These are phyloP conservation scores for Xiphophorus maculatus DNA, from an alignment of 2,113 vertebrate genomes.

Conservation along the genomic window DNA sequence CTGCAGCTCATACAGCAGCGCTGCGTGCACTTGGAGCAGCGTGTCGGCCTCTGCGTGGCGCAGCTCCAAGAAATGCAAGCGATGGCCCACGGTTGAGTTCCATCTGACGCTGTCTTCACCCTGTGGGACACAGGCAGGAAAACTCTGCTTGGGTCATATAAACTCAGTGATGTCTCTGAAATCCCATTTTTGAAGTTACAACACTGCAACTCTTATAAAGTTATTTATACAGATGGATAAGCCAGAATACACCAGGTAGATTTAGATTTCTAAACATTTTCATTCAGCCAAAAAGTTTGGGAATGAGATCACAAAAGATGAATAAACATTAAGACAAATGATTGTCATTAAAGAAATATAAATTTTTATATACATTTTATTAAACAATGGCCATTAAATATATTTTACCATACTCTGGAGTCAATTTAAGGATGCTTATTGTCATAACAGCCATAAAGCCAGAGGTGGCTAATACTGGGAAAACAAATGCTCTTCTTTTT, in stretches of 20 bases:
- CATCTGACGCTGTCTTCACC: constrained; percentile 55
- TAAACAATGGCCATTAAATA: no score
- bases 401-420: no score
- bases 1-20: constrained; percentile 81
- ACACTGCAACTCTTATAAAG: not conserved
- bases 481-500: no score
- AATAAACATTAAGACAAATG: not conserved
- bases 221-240: not conserved
- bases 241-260: not conserved
- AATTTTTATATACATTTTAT: not conserved
- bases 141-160: no score
- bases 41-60: constrained; percentile 70
- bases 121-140: constrained; percentile 48
- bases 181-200: not conserved
- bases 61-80: constrained; percentile 77
- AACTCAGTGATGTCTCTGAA: no score
- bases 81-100: constrained; percentile 71
- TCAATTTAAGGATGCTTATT: not conserved
- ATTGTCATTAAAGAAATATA: not conserved
- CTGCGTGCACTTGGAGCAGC: constrained; percentile 80
- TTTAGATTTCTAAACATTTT: not conserved
- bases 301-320: not conserved
- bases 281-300: not conserved
- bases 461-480: not conserved
- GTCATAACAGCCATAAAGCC: not conserved